Conservation (phyloP, 2,888 invertebrate genomes). For the Trissolcus brochymenae region DNA sequence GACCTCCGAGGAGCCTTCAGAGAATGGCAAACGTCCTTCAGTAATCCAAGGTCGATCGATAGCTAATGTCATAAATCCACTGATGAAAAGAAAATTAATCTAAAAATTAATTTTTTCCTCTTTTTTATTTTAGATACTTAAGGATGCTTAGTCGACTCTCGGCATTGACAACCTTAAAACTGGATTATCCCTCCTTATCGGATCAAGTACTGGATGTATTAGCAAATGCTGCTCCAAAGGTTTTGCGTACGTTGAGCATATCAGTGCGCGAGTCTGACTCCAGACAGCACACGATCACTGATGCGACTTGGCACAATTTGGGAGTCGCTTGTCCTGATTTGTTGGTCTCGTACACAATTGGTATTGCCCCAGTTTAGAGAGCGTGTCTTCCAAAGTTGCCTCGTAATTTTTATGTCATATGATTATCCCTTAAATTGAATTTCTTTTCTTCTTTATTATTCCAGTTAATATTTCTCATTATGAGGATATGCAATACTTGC, state of each 20-base stretch:
- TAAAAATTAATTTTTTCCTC: not conserved
- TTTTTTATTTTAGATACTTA: slow-evolving; percentile 63
- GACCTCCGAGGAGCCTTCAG: slow-evolving; percentile 76
- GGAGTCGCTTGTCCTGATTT: slow-evolving; percentile 74
- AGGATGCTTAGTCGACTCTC: slow-evolving; percentile 73
- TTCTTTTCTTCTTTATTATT: slow-evolving; percentile 26
- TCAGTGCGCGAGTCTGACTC: slow-evolving; percentile 76
- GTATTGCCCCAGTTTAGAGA: slow-evolving; percentile 56
- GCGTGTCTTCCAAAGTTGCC: not conserved
- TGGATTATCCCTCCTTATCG: slow-evolving; percentile 77
- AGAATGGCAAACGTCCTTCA: slow-evolving; percentile 74
- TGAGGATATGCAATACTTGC: slow-evolving; percentile 76
- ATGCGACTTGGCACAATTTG: slow-evolving; percentile 75
- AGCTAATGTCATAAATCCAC: not conserved
- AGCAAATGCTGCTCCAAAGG: slow-evolving; percentile 71
- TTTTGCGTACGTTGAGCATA: slow-evolving; percentile 73
- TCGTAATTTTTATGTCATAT: no score
- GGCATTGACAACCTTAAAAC: slow-evolving; percentile 72
- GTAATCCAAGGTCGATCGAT: slow-evolving; percentile 67
- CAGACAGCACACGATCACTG: slow-evolving; percentile 73
- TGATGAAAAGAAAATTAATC: not conserved
- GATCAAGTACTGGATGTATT: slow-evolving; percentile 75
- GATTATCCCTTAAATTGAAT: no score
- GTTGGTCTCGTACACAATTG: slow-evolving; percentile 74
- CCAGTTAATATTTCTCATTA: slow-evolving; percentile 76